A percentile compares a stretch with the other conserved stretches of the same genome.
Evolutionary conservation across 2,113 vertebrate species (phyloP).

Genomic region (Amblyopsis rosae): DNA sequence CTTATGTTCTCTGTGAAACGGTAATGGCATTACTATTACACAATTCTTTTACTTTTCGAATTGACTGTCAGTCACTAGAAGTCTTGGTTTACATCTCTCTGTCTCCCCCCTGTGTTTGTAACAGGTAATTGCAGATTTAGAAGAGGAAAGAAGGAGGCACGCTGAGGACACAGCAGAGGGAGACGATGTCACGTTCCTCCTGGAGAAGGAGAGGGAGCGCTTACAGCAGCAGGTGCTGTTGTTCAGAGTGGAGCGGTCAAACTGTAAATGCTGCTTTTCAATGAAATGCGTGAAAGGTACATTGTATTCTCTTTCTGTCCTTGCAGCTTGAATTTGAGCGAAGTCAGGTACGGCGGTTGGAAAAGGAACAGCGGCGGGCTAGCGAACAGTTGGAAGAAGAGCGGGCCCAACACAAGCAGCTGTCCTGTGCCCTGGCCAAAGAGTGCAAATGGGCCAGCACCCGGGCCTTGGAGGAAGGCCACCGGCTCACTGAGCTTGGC

Average conservation of each 20-base stretch:
- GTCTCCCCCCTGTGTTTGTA: slow-evolving; percentile 33
- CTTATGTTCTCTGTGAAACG: neutral
- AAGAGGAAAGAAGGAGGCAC: slow-evolving; percentile 91
- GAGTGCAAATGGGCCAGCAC: slow-evolving; percentile 92
- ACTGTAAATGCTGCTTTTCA: neutral
- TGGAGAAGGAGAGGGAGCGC: slow-evolving; percentile 95
- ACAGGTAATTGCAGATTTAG: slow-evolving; percentile 95
- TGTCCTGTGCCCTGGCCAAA: slow-evolving; percentile 88
- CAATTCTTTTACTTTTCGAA: no score
- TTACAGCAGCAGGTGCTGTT: slow-evolving; percentile 90
- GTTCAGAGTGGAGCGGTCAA: neutral
- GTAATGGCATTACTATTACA: neutral
- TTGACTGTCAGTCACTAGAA: neutral
- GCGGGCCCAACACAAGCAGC: slow-evolving; percentile 88
- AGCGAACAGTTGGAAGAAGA: slow-evolving; percentile 90
- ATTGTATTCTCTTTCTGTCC: neutral
- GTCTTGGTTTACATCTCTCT: slow-evolving; percentile 8
- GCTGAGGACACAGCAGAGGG: slow-evolving; percentile 96
- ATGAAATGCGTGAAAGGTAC: neutral
- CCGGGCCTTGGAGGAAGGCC: slow-evolving; percentile 89
- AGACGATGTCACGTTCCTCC: slow-evolving; percentile 96
- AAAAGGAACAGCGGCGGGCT: slow-evolving; percentile 89
- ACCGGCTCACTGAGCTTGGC: slow-evolving; percentile 84
- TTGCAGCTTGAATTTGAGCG: slow-evolving; percentile 93
- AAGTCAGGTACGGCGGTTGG: slow-evolving; percentile 87